Conservation (phyloP, 2,113 vertebrate genomes). For the Noctilio leporinus region DNA sequence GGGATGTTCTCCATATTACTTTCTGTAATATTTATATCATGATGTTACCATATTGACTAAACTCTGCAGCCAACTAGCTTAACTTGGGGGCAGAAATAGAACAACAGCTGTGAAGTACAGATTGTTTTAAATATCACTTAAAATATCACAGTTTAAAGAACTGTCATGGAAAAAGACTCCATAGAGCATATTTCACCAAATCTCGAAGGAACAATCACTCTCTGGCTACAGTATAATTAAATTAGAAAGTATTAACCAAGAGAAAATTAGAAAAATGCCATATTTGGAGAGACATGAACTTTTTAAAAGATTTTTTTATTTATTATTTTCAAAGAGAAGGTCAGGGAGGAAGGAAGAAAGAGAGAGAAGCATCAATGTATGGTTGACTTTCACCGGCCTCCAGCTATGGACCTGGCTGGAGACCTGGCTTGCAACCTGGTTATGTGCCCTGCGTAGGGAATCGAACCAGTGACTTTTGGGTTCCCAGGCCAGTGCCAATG, state of each 20-base stretch:
- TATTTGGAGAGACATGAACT: not conserved
- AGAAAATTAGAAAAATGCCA: not conserved
- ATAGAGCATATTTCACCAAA: not conserved
- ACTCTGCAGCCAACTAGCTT: not conserved
- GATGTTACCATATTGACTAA: not conserved
- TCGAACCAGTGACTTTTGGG: too few species aligned
- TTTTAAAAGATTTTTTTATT: too few species aligned
- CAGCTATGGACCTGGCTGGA: too few species aligned
- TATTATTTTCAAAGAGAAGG: too few species aligned
- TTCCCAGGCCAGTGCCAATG: too few species aligned
- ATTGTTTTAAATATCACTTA: not conserved
- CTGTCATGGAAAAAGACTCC: not conserved
- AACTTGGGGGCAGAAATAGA: not conserved
- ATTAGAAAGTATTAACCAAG: not conserved
- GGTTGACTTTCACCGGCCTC: too few species aligned
- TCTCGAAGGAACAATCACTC: not conserved
- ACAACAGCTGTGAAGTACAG: not conserved
- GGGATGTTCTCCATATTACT: not conserved
- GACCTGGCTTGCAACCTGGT: too few species aligned
- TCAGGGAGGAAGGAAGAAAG: too few species aligned
- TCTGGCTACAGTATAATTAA: not conserved
- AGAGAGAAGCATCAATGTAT: too few species aligned
- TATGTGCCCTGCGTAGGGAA: too few species aligned
- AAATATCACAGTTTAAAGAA: too few species aligned
- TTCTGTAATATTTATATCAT: not conserved